Base-by-base conservation (phyloP, 2,888 invertebrate species). In the Cybosia mesomella region DNA sequence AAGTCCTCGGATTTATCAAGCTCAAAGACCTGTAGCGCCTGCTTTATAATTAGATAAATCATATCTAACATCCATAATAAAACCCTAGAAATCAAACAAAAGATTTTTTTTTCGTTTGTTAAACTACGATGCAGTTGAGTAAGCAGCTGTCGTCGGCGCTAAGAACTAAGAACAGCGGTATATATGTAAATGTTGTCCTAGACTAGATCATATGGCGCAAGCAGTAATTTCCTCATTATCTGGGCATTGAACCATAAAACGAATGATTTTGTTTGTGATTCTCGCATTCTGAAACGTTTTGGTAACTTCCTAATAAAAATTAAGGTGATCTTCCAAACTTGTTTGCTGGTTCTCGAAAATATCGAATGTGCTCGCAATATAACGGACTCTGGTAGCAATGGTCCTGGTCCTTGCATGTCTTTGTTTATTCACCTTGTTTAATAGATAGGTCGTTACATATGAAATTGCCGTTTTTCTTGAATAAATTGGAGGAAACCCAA, bases 361-460 rank as follows among this genome's bases (percentile, higher is more conserved):
- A 83, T 90, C 83, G 86, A 87, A 22, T 55, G 89, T 89, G 86
- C 82, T 85, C 85, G 86, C 85, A 80, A 85, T 82, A 82, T 89
- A 88, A 89, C 89, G 87, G 88, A 70, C 22, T 53, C 66, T 74
- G 67, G n/a, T 73, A 81, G 81, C 74, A 84, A 81, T 81, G 70
- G 72, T 71, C 68, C 68, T 49, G 49, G 8, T 49, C 9, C 49
- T 49, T 49, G n/a, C 67, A 63, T 24, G 63, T 74, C 76, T 77
- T 70, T 69, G 64, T 58, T 63, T 68, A 66, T 64, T 74, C 71
- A 62, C 74, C 62, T 68, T 66, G 34, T 22, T 36, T 59, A 36
- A 72, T 79, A 71, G 68, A 74, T 71, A 70, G 75, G 75, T 74
- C n/a, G n/a, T n/a, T n/a, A n/a, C n/a, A n/a, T n/a, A n/a, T n/a